A percentile compares a stretch with the other conserved stretches of the same genome.
Evolutionary conservation across 2,888 invertebrate species (phyloP).

Genomic region (Syrphus vitripennis): DNA sequence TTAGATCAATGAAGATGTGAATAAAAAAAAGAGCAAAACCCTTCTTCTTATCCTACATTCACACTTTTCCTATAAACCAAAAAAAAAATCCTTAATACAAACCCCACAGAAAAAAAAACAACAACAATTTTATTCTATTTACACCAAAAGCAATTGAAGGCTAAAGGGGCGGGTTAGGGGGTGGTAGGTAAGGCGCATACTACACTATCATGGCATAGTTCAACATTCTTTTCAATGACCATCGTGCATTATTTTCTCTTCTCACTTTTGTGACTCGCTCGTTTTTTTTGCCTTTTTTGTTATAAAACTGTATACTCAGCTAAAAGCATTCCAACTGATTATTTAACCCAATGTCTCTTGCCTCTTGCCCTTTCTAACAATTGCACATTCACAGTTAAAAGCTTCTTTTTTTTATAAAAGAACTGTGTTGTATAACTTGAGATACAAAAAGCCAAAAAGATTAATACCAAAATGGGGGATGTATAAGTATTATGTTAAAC

Average conservation of each 20-base stretch:
- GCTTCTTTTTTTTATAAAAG: constrained; percentile 53
- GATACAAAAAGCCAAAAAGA: constrained; percentile 14
- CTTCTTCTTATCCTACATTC: constrained; percentile 5
- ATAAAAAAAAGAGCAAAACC: constrained; percentile 26
- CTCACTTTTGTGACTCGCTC: not conserved
- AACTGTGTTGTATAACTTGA: constrained; percentile 19
- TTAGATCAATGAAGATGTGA: constrained; percentile 24
- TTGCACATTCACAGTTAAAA: constrained; percentile 43
- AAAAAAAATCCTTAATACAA: not conserved
- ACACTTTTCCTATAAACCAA: constrained; percentile 1
- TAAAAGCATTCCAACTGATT: constrained; percentile 62
- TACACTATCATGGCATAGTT: constrained; percentile 25
- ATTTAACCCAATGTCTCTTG: constrained; percentile 56
- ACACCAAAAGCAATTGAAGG: not conserved
- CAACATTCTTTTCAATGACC: constrained; percentile 63
- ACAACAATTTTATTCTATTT: not conserved
- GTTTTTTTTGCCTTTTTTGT: not conserved
- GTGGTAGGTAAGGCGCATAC: not conserved
- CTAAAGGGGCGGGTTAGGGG: not conserved
- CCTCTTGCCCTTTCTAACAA: constrained; percentile 19
- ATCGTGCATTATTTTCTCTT: constrained; percentile 36
- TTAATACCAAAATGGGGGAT: not conserved
- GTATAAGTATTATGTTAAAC: not conserved
- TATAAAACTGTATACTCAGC: constrained; percentile 12
- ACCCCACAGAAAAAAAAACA: not conserved